These are phyloP conservation scores for Brachystomella parvula DNA, from an alignment of 1,140 invertebrate genomes.

Conservation along the genomic window DNA sequence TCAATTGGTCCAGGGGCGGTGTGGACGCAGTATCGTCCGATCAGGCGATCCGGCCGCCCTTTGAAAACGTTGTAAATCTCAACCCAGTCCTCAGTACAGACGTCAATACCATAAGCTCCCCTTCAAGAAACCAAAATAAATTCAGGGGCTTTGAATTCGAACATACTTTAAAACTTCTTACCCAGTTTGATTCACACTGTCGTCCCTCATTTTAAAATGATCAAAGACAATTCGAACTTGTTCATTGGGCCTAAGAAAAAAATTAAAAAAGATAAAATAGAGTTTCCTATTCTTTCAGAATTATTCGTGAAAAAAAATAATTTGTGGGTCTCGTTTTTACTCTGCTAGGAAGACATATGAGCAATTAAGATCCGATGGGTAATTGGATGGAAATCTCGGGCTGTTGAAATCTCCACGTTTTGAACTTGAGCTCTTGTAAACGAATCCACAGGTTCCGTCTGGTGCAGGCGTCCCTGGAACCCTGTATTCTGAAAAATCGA, in stretches of 20 bases:
- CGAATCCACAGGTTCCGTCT: constrained; percentile 78
- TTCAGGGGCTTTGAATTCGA: constrained; percentile 48
- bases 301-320: no score
- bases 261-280: no score
- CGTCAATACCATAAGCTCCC: constrained; percentile 36
- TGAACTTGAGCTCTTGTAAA: constrained; percentile 73
- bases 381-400: constrained; percentile 88
- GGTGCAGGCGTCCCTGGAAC: constrained; percentile 90
- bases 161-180: constrained; percentile 51
- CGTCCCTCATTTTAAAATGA: constrained; percentile 76
- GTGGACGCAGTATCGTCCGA: constrained; percentile 56
- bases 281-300: no score
- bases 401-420: constrained; percentile 90
- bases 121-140: constrained; percentile 35
- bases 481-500: constrained; percentile 66
- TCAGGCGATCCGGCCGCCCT: constrained; percentile 66
- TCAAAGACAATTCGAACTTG: constrained; percentile 88
- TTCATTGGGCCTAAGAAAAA: no score
- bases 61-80: constrained; percentile 82
- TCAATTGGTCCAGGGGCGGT: constrained; percentile 65
- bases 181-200: constrained; percentile 49
- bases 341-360: constrained; percentile 78
- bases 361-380: constrained; percentile 87
- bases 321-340: no score
- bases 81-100: constrained; percentile 83